A percentile compares a stretch with the other conserved stretches of the same genome.
Evolutionary conservation across 2,113 vertebrate genomes (phyloP).

Genomic region (Erinaceus europaeus): DNA sequence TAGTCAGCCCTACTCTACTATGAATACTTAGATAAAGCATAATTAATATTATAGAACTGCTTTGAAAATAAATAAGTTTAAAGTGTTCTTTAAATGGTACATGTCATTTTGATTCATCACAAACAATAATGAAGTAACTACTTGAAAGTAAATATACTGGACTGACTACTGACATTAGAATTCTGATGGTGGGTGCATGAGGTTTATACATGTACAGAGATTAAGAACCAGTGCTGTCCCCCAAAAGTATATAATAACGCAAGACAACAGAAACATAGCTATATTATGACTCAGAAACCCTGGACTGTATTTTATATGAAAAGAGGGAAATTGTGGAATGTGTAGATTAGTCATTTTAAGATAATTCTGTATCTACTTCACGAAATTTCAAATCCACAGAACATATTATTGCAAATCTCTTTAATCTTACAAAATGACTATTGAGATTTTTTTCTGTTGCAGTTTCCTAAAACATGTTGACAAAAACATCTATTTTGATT

Average conservation of each 20-base stretch:
- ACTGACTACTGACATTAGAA: too few species aligned
- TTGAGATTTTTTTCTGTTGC: conserved; percentile 14
- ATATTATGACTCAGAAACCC: not conserved
- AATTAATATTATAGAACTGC: not conserved
- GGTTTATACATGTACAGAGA: too few species aligned
- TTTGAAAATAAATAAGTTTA: conserved; percentile 3
- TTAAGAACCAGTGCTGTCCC: too few species aligned
- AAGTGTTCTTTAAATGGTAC: not conserved
- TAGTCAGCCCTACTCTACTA: not conserved
- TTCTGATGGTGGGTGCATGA: too few species aligned
- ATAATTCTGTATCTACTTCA: not conserved
- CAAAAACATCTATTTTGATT: conserved; percentile 53
- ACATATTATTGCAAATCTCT: not conserved
- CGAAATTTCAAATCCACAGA: conserved; percentile 20
- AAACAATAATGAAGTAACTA: too few species aligned
- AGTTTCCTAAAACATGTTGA: conserved; percentile 18
- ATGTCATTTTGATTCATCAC: conserved; percentile 19
- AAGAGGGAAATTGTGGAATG: not conserved
- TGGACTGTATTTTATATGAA: not conserved
- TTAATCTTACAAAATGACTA: not conserved
- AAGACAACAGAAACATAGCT: not conserved
- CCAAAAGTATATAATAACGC: too few species aligned
- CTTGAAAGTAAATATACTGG: too few species aligned
- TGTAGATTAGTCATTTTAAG: not conserved
- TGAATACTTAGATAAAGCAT: not conserved